Evolutionary conservation across 2,797 vertebrate species (phyloP), one percentile per base, ranked within the genome.

Genomic region (Syngnathus acus): DNA sequence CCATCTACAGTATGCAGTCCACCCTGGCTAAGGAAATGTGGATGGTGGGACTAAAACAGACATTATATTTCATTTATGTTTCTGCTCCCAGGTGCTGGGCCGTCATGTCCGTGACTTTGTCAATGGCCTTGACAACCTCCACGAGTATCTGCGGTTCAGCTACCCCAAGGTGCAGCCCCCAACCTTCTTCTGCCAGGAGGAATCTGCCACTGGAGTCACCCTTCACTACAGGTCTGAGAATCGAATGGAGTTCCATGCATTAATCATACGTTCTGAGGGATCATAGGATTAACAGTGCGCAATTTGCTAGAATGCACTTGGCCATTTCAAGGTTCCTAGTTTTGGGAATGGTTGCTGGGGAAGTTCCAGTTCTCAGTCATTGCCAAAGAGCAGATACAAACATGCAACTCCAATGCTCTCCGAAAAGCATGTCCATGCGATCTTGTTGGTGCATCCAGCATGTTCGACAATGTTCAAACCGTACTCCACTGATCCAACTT

Each of bases 151-250:
- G 65, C 89, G 90, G 74, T 92, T 91, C 86, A 92, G 91, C 84
- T 91, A 92, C 74, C 91, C 90, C 54, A 92, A 92, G 73, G 90
- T 91, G 53, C 91, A 89, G 80, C 90, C 89, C 13, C 91, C 88
- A 2, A 91, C 91, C 75, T 92, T 91, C 82, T 91, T 92, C 82
- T 92, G 91, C 72, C 91, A 91, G 77, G 91, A 92, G 76, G 89
- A 92, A 71, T 91, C 90, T 0, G 89, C 89, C 64, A 90, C 89
- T 0, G 91, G 91, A 62, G 91, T 91, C 73, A 91, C 91, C 55
- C 88, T 91, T 42, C 88, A 91, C 70, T 91, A 91, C 88, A 92
- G 90, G 90, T 91, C 68, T 42, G 79, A 47, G 5, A 39, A 62
- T 23, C 16, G 13, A 0, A 42, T 6, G 6, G 9, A 43, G 11